phyloP scores from a whole-genome alignment of 2,113 vertebrate genomes.

The Hydrolagus affinis region DNA sequence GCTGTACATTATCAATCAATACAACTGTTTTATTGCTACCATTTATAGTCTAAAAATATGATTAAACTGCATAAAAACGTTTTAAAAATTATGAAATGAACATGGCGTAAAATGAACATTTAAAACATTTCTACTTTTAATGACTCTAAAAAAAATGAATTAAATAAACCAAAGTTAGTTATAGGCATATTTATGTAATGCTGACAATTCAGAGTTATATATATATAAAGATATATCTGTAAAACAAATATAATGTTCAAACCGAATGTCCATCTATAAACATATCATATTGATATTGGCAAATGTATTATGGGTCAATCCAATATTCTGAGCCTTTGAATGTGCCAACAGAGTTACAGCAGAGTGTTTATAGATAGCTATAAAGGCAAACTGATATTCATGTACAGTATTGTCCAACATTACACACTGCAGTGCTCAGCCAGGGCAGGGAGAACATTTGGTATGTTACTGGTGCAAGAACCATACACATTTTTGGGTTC shows the following conservation, averaged over 20 bases:
- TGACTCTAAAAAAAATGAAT: not conserved
- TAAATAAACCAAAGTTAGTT: conserved; percentile 24
- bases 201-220: conserved; percentile 27
- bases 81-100: not conserved
- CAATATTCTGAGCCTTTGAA: conserved; percentile 26
- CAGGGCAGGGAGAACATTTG: not conserved
- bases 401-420: conserved; percentile 12
- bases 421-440: not conserved
- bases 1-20: not conserved
- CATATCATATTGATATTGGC: conserved; percentile 30
- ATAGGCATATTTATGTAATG: conserved; percentile 22
- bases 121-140: conserved; percentile 7
- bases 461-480: not conserved
- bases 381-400: not conserved
- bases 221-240: conserved; percentile 18
- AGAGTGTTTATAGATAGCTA: conserved; percentile 5
- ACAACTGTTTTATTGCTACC: not conserved
- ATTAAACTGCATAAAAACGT: conserved; percentile 7
- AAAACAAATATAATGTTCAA: not conserved
- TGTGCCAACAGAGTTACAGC: conserved; percentile 9
- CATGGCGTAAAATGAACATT: not conserved
- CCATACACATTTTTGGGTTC: not conserved
- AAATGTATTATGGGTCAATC: conserved; percentile 21
- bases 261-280: conserved; percentile 1
- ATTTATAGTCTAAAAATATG: conserved; percentile 12